Evolutionary conservation across 2,113 vertebrate species (phyloP), one percentile per base, ranked within the genome.

Genomic region (Clarias batrachus): DNA sequence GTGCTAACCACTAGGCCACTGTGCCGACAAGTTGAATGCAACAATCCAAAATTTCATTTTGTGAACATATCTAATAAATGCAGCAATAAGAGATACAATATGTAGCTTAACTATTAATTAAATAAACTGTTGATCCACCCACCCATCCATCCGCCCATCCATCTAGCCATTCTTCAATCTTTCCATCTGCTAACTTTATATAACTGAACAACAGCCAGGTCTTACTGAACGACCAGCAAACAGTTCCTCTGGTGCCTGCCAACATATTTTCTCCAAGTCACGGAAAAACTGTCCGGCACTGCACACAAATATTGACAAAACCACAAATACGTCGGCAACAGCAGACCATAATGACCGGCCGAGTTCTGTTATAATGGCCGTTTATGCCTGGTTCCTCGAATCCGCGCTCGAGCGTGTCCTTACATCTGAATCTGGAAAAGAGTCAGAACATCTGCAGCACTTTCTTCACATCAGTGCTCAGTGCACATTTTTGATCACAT

Each of bases 361-460:
- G 74, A 7, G 62, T 30, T 68, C 52, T n/a, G 21, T 68, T 37
- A 68, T 57, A 48, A 57, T 11, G 23, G 16, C 21, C 76, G 60
- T 27, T 86, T 68, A 48, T 19, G 73, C 57, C 60, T 56, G 74
- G 54, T 56, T 77, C 83, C 30, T 48, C 60, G 66, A 65, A 19
- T 73, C 83, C 78, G 23, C 59, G 21, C 63, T n/a, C 23, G 11
- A 54, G 27, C 9, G 23, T 10, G 68, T 66, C 16, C 62, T 70
- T 13, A 16, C 9, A 33, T 66, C 54, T 41, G 14, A 86, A 86
- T 60, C 65, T 56, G 60, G 48, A 57, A 71, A 56, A 66, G 25
- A 70, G 2, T 71, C 54, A 60, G 3, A 71, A 59, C 17, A 25
- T 30, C 62, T 78, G 27, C 76, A 79, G 48, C 60, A 66, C 52